A percentile compares a stretch with the other conserved stretches of the same genome.
Evolutionary conservation across 2,113 vertebrate species (phyloP).

Genomic region (Tylochromis polylepis): DNA sequence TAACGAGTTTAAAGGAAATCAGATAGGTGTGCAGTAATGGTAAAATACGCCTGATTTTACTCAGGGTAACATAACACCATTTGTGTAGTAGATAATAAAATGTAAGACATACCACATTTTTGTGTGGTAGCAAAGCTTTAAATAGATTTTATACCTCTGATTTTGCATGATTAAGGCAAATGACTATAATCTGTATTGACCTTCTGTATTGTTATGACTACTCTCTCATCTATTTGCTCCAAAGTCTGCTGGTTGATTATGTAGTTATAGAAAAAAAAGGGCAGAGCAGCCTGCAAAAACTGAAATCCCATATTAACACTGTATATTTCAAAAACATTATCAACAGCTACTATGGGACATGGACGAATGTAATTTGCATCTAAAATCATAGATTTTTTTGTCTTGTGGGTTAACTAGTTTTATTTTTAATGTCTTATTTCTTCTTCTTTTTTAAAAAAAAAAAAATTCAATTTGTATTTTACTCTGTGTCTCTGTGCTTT

Average conservation of each 20-base stretch:
- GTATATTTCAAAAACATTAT: neutral
- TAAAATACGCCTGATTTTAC: neutral
- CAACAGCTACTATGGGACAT: neutral
- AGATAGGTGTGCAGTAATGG: neutral
- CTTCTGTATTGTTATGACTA: neutral
- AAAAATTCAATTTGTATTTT: neutral
- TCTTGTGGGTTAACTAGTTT: neutral
- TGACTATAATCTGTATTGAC: neutral
- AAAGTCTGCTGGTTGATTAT: neutral
- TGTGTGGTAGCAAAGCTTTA: neutral
- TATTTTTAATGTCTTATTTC: neutral
- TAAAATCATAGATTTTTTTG: neutral
- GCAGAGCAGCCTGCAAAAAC: neutral
- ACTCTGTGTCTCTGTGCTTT: neutral
- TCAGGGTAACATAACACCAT: neutral
- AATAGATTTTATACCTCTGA: neutral
- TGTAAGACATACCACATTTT: neutral
- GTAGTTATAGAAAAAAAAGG: neutral
- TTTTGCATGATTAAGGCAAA: neutral
- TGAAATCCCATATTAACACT: neutral
- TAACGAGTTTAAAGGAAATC: neutral
- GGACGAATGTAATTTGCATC: neutral
- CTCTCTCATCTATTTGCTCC: neutral
- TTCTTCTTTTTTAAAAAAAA: neutral
- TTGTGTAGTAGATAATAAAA: neutral